Conservation (phyloP, 1,140 invertebrate species). For the Coelopa frigida region DNA sequence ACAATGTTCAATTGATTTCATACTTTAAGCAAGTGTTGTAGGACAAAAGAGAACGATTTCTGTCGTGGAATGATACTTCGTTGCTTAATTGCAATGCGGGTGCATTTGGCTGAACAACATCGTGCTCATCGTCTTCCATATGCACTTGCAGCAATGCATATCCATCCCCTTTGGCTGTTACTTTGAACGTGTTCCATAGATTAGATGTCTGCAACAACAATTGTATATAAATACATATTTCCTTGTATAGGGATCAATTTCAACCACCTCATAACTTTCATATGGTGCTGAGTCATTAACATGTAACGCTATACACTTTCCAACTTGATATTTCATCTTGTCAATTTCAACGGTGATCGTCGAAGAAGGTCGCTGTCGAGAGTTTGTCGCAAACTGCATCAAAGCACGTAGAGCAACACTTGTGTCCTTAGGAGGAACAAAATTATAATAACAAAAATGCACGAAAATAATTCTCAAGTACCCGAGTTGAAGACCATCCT, state of each 20-base stretch:
- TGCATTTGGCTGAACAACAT: slow-evolving; percentile 74
- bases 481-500: slow-evolving; percentile 89
- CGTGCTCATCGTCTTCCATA: slow-evolving; percentile 92
- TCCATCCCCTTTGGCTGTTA: slow-evolving; percentile 83
- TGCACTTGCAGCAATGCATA: slow-evolving; percentile 88
- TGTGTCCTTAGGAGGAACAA: slow-evolving; percentile 55
- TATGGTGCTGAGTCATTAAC: slow-evolving; percentile 66
- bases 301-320: slow-evolving; percentile 56
- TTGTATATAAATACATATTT: too few species aligned
- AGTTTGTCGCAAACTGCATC: slow-evolving; percentile 80
- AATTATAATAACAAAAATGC: slow-evolving; percentile 33
- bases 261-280: slow-evolving; percentile 68
- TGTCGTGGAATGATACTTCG: slow-evolving; percentile 69
- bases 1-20: slow-evolving; percentile 4
- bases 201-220: slow-evolving; percentile 67
- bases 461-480: too few species aligned
- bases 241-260: too few species aligned
- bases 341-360: slow-evolving; percentile 72
- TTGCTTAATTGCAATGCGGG: slow-evolving; percentile 66
- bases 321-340: slow-evolving; percentile 73
- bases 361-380: slow-evolving; percentile 81
- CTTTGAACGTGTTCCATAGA: slow-evolving; percentile 87
- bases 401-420: slow-evolving; percentile 82
- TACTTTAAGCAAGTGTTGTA: slow-evolving; percentile 77
- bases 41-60: slow-evolving; percentile 88